A percentile compares a stretch with the other conserved stretches of the same genome.
These are phyloP conservation scores for Oreotrochilus melanogaster DNA, from an alignment of 2,113 vertebrate genomes.

Conservation along the genomic window DNA sequence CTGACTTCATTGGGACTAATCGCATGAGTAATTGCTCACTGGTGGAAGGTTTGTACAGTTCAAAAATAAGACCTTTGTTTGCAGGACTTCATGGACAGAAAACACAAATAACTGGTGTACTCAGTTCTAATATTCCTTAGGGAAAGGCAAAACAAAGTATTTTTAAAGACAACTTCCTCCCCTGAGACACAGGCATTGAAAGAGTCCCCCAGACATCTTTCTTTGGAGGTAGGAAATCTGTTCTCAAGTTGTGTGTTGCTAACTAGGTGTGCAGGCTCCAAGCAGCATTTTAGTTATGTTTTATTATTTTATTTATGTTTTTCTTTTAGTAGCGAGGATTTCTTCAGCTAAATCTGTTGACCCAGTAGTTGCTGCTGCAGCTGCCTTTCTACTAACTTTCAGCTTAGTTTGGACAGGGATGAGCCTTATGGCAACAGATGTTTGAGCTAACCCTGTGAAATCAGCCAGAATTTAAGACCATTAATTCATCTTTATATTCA, in stretches of 20 bases:
- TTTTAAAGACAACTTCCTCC: neutral
- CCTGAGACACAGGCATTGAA: neutral
- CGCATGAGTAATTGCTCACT: neutral
- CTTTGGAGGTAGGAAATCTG: neutral
- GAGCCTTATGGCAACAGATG: conserved; percentile 7
- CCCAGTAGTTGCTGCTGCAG: neutral
- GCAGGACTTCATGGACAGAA: neutral
- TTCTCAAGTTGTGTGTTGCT: neutral
- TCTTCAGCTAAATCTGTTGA: conserved; percentile 21
- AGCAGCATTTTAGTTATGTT: neutral
- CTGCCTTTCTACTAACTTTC: conserved; percentile 3
- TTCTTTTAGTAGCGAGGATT: neutral
- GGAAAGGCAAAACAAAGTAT: neutral
- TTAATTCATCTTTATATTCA: neutral
- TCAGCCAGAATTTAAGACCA: neutral
- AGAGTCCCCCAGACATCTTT: neutral
- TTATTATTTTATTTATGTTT: neutral
- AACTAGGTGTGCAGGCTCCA: neutral
- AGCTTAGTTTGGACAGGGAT: neutral
- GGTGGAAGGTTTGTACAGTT: neutral
- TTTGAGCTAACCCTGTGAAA: conserved; percentile 11
- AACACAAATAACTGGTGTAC: neutral
- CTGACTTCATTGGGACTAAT: neutral
- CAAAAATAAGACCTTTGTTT: neutral
- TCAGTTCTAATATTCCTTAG: neutral